A percentile compares a stretch with the other conserved stretches of the same genome.
Evolutionary conservation across 1,140 invertebrate species (phyloP).

Genomic region (Cyrtorhinus lividipennis): DNA sequence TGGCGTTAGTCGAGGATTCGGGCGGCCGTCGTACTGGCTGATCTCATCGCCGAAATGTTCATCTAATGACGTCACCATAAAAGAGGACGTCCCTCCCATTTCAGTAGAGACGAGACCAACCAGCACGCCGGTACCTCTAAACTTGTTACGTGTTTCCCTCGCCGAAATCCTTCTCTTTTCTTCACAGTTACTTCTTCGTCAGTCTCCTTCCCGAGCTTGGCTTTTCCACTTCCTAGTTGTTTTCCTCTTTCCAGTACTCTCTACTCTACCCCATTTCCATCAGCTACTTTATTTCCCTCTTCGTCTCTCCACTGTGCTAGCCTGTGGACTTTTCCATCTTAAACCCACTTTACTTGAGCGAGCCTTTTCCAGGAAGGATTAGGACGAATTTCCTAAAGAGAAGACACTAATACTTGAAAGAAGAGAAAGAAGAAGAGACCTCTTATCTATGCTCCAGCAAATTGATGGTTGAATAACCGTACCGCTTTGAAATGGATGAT

Average conservation of each 20-base stretch:
- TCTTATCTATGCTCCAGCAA: no score
- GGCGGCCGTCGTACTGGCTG: constrained; percentile 37
- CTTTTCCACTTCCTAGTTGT: not conserved
- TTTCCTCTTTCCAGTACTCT: constrained; percentile 6
- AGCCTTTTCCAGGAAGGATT: not conserved
- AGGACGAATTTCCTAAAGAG: not conserved
- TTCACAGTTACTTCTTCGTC: not conserved
- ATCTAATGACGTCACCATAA: constrained; percentile 20
- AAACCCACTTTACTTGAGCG: not conserved
- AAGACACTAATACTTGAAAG: not conserved
- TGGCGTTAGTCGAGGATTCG: not conserved
- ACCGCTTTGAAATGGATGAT: no score
- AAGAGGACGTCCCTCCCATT: constrained; percentile 35
- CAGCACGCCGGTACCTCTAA: constrained; percentile 36
- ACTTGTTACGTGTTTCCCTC: constrained; percentile 9
- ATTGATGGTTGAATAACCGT: no score
- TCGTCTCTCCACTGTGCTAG: not conserved
- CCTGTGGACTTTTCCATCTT: constrained; percentile 6
- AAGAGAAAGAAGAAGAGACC: no score
- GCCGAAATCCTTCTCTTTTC: constrained; percentile 10
- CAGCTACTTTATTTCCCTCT: constrained; percentile 9
- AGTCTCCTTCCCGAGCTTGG: not conserved
- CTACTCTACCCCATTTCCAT: constrained; percentile 3
- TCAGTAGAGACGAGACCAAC: constrained; percentile 41
- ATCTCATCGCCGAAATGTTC: constrained; percentile 53